Evolutionary conservation across 2,797 vertebrate species (phyloP), one percentile per base, ranked within the genome.

Genomic region (Acipenser oxyrinchus): DNA sequence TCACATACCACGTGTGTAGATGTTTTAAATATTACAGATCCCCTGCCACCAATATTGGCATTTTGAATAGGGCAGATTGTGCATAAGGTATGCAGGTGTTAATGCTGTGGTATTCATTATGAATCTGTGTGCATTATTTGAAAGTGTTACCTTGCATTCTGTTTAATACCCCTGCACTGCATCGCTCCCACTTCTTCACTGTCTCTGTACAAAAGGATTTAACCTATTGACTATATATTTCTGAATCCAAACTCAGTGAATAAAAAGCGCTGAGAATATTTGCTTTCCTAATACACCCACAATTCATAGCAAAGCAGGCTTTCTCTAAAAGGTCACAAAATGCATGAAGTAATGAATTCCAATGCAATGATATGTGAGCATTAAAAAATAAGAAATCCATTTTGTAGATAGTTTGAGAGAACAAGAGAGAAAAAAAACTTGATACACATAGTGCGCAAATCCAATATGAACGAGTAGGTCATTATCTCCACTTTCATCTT

Each of bases 141-240:
- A 37, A 37, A 37, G 23, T 37, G 23, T 37, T 37, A 37, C 23
- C 4, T 37, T 37, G 23, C 23, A 37, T 37, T 37, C 2, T 4
- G 23, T 37, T 37, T 37, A 37, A 37, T 37, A 37, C 23, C 23
- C 23, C 23, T 37, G 23, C 23, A 37, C 23, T 37, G 23, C 23
- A 3, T 37, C 23, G 2, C 23, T 37, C 4, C 23, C 23, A 37
- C 23, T 37, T 37, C 23, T 4, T 62, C 9, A 48, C 51, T 55
- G 49, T 80, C 69, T 77, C 84, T 82, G 73, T 84, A 81, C 75
- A 79, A 75, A 86, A 83, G 81, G 82, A 88, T 90, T 37, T 89
- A 90, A 83, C 86, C 81, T 88, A 87, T 83, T 89, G 87, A 88
- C 86, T 89, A 85, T 81, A 79, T 81, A 78, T 84, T 85, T 81